Evolutionary conservation across 2,797 vertebrate genomes (phyloP).

Genomic region (Coccyzus lansbergi): DNA sequence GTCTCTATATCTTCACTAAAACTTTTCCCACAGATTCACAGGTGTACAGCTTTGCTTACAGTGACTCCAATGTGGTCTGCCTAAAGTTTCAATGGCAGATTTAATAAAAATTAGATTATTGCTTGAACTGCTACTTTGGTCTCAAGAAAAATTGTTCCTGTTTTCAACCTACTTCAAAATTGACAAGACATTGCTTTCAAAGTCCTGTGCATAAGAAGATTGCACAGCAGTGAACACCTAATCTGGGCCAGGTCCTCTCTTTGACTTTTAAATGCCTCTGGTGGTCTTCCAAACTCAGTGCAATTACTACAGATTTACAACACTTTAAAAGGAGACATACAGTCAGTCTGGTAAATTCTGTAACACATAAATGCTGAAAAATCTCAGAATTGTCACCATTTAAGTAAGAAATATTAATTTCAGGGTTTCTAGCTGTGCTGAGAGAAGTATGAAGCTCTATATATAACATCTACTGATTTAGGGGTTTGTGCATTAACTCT

Average conservation of each 20-base stretch:
- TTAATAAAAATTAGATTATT: background rate
- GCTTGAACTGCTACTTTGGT: background rate
- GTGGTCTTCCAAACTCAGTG: background rate
- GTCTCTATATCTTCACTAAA: background rate
- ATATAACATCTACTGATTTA: background rate
- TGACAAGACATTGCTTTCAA: background rate
- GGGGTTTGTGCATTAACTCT: background rate
- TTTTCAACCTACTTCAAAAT: background rate
- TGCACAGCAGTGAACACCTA: constrained; percentile 24
- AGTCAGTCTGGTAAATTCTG: constrained; percentile 13
- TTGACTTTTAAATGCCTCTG: constrained; percentile 43
- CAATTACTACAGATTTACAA: constrained; percentile 16
- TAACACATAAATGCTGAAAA: background rate
- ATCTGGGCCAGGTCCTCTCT: background rate
- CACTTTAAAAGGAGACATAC: background rate
- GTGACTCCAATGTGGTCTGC: background rate
- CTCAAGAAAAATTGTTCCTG: background rate
- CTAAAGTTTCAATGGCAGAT: background rate
- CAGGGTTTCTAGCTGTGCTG: background rate
- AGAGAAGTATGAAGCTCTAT: background rate
- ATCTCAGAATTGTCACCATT: constrained; percentile 15
- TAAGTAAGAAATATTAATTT: constrained; percentile 20
- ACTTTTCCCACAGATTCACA: background rate
- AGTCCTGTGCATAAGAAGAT: background rate
- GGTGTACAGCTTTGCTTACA: background rate